Evolutionary conservation across 2,888 invertebrate species (phyloP).

Genomic region (Lymantria monacha): DNA sequence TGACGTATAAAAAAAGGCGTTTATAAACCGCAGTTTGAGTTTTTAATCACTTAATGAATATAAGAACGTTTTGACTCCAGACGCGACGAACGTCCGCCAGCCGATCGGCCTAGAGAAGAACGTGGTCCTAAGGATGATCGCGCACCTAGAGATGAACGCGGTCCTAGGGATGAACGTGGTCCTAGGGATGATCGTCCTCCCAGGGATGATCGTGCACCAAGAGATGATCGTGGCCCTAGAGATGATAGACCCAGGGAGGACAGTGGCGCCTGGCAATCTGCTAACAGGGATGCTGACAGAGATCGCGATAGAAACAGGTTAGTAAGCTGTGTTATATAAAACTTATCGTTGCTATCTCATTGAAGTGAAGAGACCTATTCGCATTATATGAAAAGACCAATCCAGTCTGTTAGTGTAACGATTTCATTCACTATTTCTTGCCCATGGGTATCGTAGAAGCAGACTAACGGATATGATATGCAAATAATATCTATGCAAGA

Average conservation of each 20-base stretch:
- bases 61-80: slow-evolving; percentile 2
- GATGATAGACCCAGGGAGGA: slow-evolving; percentile 42
- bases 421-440: too few relatives aligned
- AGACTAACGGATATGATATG: too few relatives aligned
- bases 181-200: slow-evolving; percentile 15
- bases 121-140: slow-evolving; percentile 10
- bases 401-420: too few relatives aligned
- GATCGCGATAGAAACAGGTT: slow-evolving; percentile 19
- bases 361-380: too few relatives aligned
- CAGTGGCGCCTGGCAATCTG: slow-evolving; percentile 56
- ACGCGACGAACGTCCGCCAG: background rate
- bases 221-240: slow-evolving; percentile 16
- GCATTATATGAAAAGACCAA: too few relatives aligned
- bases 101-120: slow-evolving; percentile 16
- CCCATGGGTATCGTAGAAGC: too few relatives aligned
- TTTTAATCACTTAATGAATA: too few relatives aligned
- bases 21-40: too few relatives aligned
- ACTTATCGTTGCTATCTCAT: too few relatives aligned
- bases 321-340: too few relatives aligned
- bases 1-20: too few relatives aligned
- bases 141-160: slow-evolving; percentile 15
- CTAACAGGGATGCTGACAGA: slow-evolving; percentile 42
- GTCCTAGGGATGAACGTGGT: slow-evolving; percentile 10
- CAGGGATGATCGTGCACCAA: slow-evolving; percentile 11
- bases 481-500: too few relatives aligned